Evolutionary conservation across 2,888 invertebrate genomes (phyloP), one percentile per base, ranked within the genome.

Genomic region (Belgica antarctica): DNA sequence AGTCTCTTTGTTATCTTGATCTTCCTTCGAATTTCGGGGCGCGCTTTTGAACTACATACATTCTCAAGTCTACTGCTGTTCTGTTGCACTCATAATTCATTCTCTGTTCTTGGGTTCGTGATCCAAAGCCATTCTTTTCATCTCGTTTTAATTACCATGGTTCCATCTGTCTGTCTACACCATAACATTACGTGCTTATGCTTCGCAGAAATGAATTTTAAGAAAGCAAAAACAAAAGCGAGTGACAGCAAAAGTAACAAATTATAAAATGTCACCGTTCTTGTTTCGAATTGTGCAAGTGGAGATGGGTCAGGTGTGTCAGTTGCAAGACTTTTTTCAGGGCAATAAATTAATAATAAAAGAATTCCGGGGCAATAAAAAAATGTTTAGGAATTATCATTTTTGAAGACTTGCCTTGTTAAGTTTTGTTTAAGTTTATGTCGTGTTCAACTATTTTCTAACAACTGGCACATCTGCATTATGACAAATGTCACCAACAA

Each of bases 71-170:
- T 59, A 15, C 27, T 27, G 25, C 27, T 59, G 25, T 27, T 27
- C 15, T 59, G 59, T 59, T 59, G 59, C 59, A 52, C 52, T 52
- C 59, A 59, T 59, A 59, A 59, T 27, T 59, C 59, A 59, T 59
- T 27, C 59, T 8, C n/a, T 41, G 10, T 41, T 41, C 12, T 10
- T 31, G 41, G 41, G 52, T 52, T 52, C n/a, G 59, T 15, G 59
- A 27, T 25, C 25, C 27, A 8, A 24, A 59, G 59, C 27, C 12
- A 27, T 59, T 4, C 27, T 59, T 27, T 15, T 4, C 22, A n/a
- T 19, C 27, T 27, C 22, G 25, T 25, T 59, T 59, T 59, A 59
- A 59, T 59, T 59, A 59, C 59, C 27, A 19, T 59, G 59, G 59
- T 59, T 59, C 59, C 59, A 59, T 59, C 59, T 59, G 59, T 27